Percentiles rank a stretch among this genome's conserved stretches.
These are phyloP conservation scores for Girardia tigrina DNA, from an alignment of 2,888 invertebrate genomes.

Conservation along the genomic window DNA sequence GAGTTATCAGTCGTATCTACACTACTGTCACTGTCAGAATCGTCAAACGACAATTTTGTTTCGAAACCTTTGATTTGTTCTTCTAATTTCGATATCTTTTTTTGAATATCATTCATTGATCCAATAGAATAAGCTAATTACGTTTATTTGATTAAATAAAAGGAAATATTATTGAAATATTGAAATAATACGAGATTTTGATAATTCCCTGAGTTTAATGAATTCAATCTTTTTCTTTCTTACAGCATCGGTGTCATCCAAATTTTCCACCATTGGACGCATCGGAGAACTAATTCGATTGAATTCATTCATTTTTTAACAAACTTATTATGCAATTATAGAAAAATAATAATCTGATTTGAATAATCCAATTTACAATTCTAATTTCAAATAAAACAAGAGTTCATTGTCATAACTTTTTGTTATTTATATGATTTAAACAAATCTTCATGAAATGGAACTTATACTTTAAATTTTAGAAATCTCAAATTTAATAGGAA, in stretches of 20 bases:
- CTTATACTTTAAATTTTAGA: too few species aligned
- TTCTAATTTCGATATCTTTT: conserved; percentile 45
- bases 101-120: conserved; percentile 46
- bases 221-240: conserved; percentile 40
- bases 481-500: too few species aligned
- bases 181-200: conserved; percentile 41
- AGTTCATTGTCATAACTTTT: too few species aligned
- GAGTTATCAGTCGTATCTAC: neutral
- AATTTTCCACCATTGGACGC: conserved; percentile 43
- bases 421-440: too few species aligned
- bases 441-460: too few species aligned
- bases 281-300: conserved; percentile 44
- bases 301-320: conserved; percentile 40
- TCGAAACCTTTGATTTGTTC: conserved; percentile 37
- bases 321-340: too few species aligned
- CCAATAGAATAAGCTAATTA: conserved; percentile 47
- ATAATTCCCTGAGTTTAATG: conserved; percentile 40
- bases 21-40: neutral
- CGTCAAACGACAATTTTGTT: neutral
- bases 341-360: too few species aligned
- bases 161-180: conserved; percentile 14
- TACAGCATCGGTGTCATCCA: conserved; percentile 40
- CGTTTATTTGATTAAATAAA: neutral
- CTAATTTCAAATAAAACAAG: too few species aligned
- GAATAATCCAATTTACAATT: too few species aligned